Percentiles rank a stretch among this genome's conserved stretches.
Evolutionary conservation across 1,140 invertebrate species (phyloP).

Genomic region (Eufriesea mexicana): DNA sequence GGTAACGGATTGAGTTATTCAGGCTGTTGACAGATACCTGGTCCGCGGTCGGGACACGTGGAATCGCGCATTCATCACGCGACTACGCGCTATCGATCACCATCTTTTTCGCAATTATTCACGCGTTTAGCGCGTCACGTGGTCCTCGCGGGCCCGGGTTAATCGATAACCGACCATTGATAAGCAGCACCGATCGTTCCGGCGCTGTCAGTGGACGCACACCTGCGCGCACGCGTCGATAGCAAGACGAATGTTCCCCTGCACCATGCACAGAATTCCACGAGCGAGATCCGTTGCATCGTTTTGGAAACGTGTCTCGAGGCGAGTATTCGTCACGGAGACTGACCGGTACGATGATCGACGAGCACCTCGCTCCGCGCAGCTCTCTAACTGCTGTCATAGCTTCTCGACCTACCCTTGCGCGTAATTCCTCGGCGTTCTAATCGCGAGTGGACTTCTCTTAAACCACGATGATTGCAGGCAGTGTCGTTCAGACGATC

Average conservation of each 20-base stretch:
- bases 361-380: not conserved
- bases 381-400: too few species aligned
- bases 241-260: not conserved
- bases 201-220: not conserved
- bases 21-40: slow-evolving; percentile 12
- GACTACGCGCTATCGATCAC: slow-evolving; percentile 33
- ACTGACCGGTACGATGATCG: not conserved
- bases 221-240: not conserved
- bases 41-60: not conserved
- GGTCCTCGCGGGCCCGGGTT: not conserved
- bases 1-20: slow-evolving; percentile 27
- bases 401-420: too few species aligned
- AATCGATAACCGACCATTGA: slow-evolving; percentile 30
- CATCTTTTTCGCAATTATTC: slow-evolving; percentile 41
- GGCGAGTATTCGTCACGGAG: not conserved
- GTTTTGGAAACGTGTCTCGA: not conserved
- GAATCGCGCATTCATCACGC: slow-evolving; percentile 26
- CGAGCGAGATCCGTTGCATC: not conserved
- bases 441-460: too few species aligned
- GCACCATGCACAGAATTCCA: not conserved
- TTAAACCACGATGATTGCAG: too few species aligned
- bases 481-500: too few species aligned
- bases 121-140: slow-evolving; percentile 18
- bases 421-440: too few species aligned
- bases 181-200: slow-evolving; percentile 1